A percentile compares a stretch with the other conserved stretches of the same genome.
phyloP scores from a whole-genome alignment of 2,888 invertebrate genomes.

The Sphecodes monilicornis region DNA sequence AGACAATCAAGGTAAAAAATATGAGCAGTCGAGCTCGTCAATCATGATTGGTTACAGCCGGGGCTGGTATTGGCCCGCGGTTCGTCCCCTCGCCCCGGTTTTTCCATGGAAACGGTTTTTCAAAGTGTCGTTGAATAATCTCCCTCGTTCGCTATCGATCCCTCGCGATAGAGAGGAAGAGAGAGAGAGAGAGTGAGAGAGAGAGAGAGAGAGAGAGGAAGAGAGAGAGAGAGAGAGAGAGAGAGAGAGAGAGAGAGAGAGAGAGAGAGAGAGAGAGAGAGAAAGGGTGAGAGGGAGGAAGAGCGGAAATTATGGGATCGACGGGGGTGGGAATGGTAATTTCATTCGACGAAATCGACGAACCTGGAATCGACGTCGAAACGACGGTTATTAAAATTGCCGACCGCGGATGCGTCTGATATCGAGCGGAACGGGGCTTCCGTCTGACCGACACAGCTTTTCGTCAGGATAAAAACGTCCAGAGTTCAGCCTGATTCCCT shows the following conservation, averaged over 20 bases:
- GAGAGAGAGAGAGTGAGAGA: background rate
- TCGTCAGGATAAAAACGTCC: background rate
- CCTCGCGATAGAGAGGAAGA: background rate
- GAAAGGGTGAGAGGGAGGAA: background rate
- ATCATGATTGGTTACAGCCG: constrained; percentile 9
- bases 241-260: background rate
- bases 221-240: background rate
- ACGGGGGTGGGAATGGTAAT: constrained; percentile 12
- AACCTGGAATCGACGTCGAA: constrained; percentile 26
- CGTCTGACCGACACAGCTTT: background rate
- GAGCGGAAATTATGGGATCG: constrained; percentile 19
- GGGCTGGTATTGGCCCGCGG: constrained; percentile 15
- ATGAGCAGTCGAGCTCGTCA: background rate
- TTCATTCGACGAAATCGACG: constrained; percentile 13
- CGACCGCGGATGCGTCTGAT: constrained; percentile 5
- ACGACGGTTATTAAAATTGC: constrained; percentile 38
- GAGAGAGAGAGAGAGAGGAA: background rate
- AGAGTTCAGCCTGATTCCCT: background rate
- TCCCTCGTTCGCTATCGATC: constrained; percentile 26
- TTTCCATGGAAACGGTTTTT: constrained; percentile 39
- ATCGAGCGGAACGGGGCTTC: background rate
- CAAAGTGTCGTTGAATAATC: constrained; percentile 28
- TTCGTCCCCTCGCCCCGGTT: background rate
- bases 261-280: background rate
- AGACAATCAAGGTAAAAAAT: background rate